phyloP scores from a whole-genome alignment of 1,140 invertebrate species.

The Metopolophium dirhodum region DNA sequence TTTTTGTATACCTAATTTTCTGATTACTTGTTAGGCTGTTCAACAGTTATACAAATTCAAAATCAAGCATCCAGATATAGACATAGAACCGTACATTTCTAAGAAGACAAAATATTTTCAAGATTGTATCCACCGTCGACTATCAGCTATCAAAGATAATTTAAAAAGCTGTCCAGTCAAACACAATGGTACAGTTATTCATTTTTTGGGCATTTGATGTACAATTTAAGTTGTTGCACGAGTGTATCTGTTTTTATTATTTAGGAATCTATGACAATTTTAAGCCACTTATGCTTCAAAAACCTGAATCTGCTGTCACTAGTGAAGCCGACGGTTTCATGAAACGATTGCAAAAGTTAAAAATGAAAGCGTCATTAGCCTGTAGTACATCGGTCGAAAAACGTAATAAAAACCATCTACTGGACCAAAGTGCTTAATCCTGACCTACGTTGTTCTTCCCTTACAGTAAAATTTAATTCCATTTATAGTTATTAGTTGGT shows the following conservation, averaged over 20 bases:
- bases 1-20: not conserved
- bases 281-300: not conserved
- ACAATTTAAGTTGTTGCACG: not conserved
- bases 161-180: constrained; percentile 30
- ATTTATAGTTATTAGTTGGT: constrained; percentile 34
- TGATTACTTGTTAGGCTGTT: constrained; percentile 70
- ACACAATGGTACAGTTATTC: constrained; percentile 19
- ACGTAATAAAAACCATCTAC: constrained; percentile 36
- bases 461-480: constrained; percentile 36
- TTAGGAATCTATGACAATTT: not conserved
- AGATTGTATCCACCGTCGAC: constrained; percentile 87
- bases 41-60: constrained; percentile 88
- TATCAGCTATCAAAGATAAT: constrained; percentile 76
- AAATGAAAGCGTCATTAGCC: constrained; percentile 37
- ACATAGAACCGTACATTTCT: constrained; percentile 87
- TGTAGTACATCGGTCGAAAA: not conserved
- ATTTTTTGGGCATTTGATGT: not conserved
- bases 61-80: constrained; percentile 86
- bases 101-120: constrained; percentile 91
- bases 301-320: not conserved
- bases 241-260: not conserved
- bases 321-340: constrained; percentile 45
- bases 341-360: constrained; percentile 48
- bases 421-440: not conserved
- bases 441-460: not conserved